Percentiles rank a stretch among this genome's conserved stretches.
Evolutionary conservation across 2,888 invertebrate genomes (phyloP).

Genomic region (Apamea crenata): DNA sequence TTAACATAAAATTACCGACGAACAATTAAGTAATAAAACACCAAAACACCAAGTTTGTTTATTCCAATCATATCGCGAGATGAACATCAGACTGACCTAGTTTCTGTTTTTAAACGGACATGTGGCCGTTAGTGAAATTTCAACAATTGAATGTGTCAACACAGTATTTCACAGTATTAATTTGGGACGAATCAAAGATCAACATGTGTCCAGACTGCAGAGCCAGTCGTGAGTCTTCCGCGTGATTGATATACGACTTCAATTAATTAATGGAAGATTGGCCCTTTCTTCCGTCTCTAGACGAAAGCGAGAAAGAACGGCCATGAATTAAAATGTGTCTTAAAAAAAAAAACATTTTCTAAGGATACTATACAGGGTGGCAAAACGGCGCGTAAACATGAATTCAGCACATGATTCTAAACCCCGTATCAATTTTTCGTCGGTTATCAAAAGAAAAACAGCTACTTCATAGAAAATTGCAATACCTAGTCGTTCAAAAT

Average conservation of each 20-base stretch:
- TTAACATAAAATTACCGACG: constrained; percentile 33
- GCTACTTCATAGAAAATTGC: too few relatives aligned
- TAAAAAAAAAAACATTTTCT: neutral
- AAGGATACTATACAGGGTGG: neutral
- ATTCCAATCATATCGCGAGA: constrained; percentile 43
- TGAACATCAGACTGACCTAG: constrained; percentile 54
- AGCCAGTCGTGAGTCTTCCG: constrained; percentile 4
- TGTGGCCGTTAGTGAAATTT: constrained; percentile 56
- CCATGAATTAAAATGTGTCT: neutral
- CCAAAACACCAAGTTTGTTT: constrained; percentile 48
- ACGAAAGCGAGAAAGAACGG: neutral
- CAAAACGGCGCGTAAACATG: too few relatives aligned
- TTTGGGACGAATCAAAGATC: constrained; percentile 55
- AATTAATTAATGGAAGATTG: constrained; percentile 16
- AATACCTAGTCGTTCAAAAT: too few relatives aligned
- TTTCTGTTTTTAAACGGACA: constrained; percentile 48
- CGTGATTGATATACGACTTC: constrained; percentile 23
- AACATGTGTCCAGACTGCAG: constrained; percentile 7
- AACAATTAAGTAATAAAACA: constrained; percentile 48
- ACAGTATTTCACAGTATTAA: constrained; percentile 40
- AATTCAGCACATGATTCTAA: too few relatives aligned
- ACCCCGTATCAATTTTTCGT: too few relatives aligned
- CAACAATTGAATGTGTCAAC: constrained; percentile 68
- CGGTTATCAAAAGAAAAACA: too few relatives aligned
- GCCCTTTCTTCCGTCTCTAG: neutral